Conservation (phyloP, 2,797 vertebrate genomes). For the Gallinago stenura region DNA sequence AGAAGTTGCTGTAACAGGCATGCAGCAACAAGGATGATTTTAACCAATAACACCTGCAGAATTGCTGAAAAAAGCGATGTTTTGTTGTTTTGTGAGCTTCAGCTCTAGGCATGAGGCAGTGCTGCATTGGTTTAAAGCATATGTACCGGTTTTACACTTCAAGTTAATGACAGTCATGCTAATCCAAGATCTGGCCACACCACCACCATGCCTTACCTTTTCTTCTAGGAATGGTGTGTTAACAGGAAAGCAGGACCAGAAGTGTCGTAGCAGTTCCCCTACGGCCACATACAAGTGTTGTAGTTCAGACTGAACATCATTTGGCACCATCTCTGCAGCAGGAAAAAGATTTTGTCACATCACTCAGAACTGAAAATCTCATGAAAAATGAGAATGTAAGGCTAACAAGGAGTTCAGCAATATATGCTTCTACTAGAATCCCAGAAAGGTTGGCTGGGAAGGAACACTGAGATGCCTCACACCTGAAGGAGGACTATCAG, state of each 20-base stretch:
- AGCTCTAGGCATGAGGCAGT: neutral
- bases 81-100: neutral
- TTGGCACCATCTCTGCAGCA: slow-evolving; percentile 93
- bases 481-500: neutral
- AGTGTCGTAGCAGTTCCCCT: slow-evolving; percentile 94
- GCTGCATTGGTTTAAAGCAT: neutral
- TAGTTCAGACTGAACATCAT: slow-evolving; percentile 92
- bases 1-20: neutral
- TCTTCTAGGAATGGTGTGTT: slow-evolving; percentile 97
- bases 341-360: neutral
- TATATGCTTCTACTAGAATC: neutral
- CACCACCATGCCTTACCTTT: slow-evolving; percentile 82
- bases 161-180: neutral
- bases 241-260: slow-evolving; percentile 98
- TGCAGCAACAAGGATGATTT: neutral
- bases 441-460: neutral
- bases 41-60: neutral
- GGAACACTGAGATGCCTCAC: neutral
- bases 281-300: slow-evolving; percentile 95
- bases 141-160: neutral
- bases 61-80: neutral
- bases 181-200: neutral
- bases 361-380: neutral
- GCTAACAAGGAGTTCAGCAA: neutral
- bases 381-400: neutral